phyloP scores from a whole-genome alignment of 2,888 invertebrate species.

The Flabesymbios commensalis region DNA sequence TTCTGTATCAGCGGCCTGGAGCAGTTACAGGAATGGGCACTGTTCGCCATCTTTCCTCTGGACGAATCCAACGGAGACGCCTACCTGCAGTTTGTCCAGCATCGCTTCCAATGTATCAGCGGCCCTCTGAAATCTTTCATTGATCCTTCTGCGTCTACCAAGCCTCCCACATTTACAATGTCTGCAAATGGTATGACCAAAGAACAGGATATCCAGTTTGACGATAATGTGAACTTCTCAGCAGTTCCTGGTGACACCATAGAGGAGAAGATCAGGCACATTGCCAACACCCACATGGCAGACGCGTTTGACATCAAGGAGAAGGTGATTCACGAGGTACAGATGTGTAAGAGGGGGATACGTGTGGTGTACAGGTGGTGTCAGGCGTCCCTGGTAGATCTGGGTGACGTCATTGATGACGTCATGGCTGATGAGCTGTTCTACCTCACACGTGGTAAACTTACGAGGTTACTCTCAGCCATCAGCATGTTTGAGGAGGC shows the following conservation, averaged over 20 bases:
- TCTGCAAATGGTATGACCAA: too few species aligned
- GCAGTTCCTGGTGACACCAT: neutral
- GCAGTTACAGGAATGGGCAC: conserved; percentile 25
- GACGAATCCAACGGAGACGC: conserved; percentile 21
- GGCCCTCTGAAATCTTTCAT: conserved; percentile 14
- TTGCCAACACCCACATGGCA: conserved; percentile 13
- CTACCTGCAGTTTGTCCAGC: conserved; percentile 23
- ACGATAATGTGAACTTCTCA: too few species aligned
- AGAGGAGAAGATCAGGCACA: conserved; percentile 4
- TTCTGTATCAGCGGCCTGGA: conserved; percentile 26
- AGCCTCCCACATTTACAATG: too few species aligned
- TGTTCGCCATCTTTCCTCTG: conserved; percentile 27
- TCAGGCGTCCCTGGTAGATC: conserved; percentile 18
- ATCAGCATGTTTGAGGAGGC: conserved; percentile 24
- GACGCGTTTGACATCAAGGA: conserved; percentile 11
- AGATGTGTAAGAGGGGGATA: conserved; percentile 12
- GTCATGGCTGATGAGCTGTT: conserved; percentile 22
- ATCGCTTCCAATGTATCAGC: conserved; percentile 22
- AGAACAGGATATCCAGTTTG: too few species aligned
- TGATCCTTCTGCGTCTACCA: too few species aligned
- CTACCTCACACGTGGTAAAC: conserved; percentile 20
- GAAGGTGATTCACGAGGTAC: conserved; percentile 6
- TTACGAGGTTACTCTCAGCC: conserved; percentile 18
- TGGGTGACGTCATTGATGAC: conserved; percentile 21
- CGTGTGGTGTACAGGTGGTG: conserved; percentile 21